Evolutionary conservation across 1,140 invertebrate genomes (phyloP).

Genomic region (Trinorchestia longiramus): DNA sequence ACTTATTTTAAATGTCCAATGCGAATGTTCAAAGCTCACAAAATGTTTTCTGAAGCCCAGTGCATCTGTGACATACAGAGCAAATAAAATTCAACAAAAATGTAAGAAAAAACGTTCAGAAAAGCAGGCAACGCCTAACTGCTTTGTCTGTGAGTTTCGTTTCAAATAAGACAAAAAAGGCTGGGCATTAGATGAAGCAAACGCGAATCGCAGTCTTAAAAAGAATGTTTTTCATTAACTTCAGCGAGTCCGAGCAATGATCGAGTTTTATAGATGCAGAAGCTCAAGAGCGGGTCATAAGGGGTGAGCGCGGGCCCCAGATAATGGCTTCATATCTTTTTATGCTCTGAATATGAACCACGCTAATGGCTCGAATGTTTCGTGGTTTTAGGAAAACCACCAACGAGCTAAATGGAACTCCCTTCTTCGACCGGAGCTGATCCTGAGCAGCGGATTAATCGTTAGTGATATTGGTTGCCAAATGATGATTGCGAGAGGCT

Average conservation of each 20-base stretch:
- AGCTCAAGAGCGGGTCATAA: constrained; percentile 19
- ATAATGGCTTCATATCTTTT: constrained; percentile 30
- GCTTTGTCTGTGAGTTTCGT: neutral
- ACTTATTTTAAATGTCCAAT: neutral
- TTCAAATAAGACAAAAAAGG: neutral
- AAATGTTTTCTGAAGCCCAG: neutral
- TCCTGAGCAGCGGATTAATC: neutral
- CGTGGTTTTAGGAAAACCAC: neutral
- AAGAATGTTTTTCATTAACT: constrained; percentile 14
- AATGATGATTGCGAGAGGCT: too few relatives aligned
- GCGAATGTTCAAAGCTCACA: neutral
- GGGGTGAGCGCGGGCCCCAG: constrained; percentile 3
- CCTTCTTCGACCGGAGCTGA: neutral
- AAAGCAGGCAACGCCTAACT: neutral
- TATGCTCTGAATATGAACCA: constrained; percentile 29
- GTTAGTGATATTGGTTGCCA: neutral
- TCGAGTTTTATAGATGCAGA: constrained; percentile 18
- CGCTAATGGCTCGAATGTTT: constrained; percentile 4
- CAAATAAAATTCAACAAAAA: neutral
- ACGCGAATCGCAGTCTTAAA: constrained; percentile 15
- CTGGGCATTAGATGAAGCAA: constrained; percentile 14
- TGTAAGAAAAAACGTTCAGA: neutral
- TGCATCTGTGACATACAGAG: neutral
- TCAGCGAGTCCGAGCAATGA: constrained; percentile 7
- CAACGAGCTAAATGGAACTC: constrained; percentile 7